Percentiles rank a stretch among this genome's conserved stretches.
These are phyloP conservation scores for Drosophila prosaltans DNA, from an alignment of 1,140 invertebrate genomes.

Conservation along the genomic window DNA sequence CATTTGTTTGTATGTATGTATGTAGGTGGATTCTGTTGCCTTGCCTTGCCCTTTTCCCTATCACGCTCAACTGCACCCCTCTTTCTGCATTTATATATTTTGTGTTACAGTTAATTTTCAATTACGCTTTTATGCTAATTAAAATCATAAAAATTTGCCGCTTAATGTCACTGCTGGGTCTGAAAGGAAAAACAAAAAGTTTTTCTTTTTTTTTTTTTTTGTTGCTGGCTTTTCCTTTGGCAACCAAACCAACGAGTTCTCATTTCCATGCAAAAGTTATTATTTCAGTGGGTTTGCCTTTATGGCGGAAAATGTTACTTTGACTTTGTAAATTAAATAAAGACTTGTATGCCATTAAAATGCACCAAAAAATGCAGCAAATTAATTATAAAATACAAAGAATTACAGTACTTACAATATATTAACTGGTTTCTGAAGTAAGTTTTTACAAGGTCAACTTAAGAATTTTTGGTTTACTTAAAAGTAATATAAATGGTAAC, in stretches of 20 bases:
- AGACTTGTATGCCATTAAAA: conserved; percentile 17
- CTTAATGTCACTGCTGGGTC: conserved; percentile 53
- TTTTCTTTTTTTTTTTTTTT: conserved; percentile 33
- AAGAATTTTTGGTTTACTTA: background rate
- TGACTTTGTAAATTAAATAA: conserved; percentile 32
- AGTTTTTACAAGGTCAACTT: background rate
- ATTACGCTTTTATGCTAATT: conserved; percentile 80
- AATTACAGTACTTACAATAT: background rate
- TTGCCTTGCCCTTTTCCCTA: conserved; percentile 14
- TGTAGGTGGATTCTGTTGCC: background rate
- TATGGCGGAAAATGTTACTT: conserved; percentile 50
- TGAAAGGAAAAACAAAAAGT: conserved; percentile 45
- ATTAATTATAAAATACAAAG: background rate
- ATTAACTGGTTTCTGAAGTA: too few relatives aligned
- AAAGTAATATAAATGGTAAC: background rate
- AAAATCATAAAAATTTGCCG: conserved; percentile 66
- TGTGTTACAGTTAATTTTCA: conserved; percentile 76
- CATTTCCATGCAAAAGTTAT: conserved; percentile 56
- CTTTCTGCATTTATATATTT: conserved; percentile 50
- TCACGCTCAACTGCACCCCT: background rate
- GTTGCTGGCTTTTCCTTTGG: conserved; percentile 44
- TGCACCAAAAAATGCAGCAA: background rate
- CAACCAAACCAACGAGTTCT: conserved; percentile 29
- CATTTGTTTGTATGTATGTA: background rate
- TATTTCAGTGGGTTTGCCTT: conserved; percentile 46